Base-by-base conservation (phyloP, 2,888 invertebrate species). In the Criorhina ranunculi region DNA sequence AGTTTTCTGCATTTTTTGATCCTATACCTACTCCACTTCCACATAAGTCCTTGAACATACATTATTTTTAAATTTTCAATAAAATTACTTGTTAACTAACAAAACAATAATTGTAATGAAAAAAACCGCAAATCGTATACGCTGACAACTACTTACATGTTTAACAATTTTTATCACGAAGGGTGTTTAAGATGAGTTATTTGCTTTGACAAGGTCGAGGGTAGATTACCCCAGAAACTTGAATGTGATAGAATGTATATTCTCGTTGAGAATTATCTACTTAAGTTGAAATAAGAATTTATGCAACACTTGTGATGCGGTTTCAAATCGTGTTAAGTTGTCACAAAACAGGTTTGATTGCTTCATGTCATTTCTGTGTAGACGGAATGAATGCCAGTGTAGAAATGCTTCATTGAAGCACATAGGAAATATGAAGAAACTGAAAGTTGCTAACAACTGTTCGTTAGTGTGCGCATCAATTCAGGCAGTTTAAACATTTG, bases 161-260 rank as follows among this genome's bases (percentile, higher is more conserved):
- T n/a, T n/a, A n/a, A n/a, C n/a, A n/a, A n/a, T n/a, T n/a, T 59
- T 19, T 37, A 37, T 19, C n/a, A 11, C 55, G 19, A 9, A 37
- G 35, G 17, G 19, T 8, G 9, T 8, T 8, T 44, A 15, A 6
- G 24, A 4, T 24, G 24, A 24, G 24, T 4, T 24, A 24, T 24
- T 12, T 29, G 19, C 57, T 19, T 31, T 42, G 15, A 5, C 55
- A 67, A 67, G 67, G 67, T 67, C 67, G 55, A 33, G 9, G 29
- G 6, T n/a, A 29, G 11, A 12, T 40, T 46, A 19, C 12, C 12
- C 55, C 29, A n/a, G n/a, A 29, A 59, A n/a, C 1, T 40, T 12
- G 40, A 24, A 7, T 12, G 5, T 24, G 24, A 24, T 4, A 24
- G 24, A 24, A 24, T 24, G 24, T 24, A 24, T 24, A 1, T 37